These are phyloP conservation scores for Gouania willdenowi DNA, from an alignment of 2,797 vertebrate genomes.

Conservation along the genomic window DNA sequence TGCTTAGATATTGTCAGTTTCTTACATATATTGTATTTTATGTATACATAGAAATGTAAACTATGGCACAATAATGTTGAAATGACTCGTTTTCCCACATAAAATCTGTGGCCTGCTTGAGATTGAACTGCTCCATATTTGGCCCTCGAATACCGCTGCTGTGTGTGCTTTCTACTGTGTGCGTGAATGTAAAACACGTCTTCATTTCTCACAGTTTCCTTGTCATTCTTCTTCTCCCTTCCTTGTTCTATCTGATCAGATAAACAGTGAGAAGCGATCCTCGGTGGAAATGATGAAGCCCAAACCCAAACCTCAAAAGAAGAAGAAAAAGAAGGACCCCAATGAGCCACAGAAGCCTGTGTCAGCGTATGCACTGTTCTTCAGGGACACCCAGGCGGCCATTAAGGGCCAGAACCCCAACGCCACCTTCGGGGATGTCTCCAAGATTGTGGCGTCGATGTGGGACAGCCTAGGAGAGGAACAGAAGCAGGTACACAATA, in stretches of 20 bases:
- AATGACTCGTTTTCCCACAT: no score
- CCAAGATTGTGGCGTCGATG: constrained; percentile 98
- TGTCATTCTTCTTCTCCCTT: no score
- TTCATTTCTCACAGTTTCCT: no score
- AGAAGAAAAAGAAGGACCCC: constrained; percentile 99
- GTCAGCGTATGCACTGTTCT: constrained; percentile 96
- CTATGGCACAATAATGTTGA: no score
- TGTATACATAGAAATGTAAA: no score
- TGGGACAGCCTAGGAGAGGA: constrained; percentile 98
- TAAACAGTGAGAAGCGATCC: constrained; percentile 89
- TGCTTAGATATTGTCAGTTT: no score
- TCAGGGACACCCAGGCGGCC: constrained; percentile 96
- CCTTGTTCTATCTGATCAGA: constrained; percentile 58
- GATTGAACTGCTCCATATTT: no score
- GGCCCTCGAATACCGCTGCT: no score
- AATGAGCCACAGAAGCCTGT: constrained; percentile 97
- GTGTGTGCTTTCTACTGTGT: no score
- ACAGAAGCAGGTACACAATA: constrained; percentile 86
- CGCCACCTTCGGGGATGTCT: constrained; percentile 94
- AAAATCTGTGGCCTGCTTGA: no score
- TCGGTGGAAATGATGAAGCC: constrained; percentile 90
- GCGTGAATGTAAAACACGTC: no score
- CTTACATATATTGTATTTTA: no score
- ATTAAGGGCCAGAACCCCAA: constrained; percentile 98
- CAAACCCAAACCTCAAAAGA: constrained; percentile 97